phyloP scores from a whole-genome alignment of 1,140 invertebrate species.

The Prorops nasuta region DNA sequence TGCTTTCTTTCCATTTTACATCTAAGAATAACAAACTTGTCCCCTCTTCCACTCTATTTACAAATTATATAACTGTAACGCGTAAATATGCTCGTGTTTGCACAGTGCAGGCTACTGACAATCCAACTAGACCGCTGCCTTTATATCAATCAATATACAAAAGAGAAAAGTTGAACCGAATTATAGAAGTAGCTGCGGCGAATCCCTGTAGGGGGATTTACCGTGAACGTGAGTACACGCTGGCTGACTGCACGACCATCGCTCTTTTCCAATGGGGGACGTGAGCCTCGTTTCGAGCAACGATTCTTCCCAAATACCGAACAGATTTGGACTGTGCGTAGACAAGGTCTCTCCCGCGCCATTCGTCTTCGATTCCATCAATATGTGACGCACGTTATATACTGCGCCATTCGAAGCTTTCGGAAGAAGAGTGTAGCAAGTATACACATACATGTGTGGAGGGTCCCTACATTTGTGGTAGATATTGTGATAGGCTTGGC shows the following conservation, averaged over 20 bases:
- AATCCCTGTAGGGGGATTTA: conserved; percentile 27
- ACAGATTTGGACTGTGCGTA: conserved; percentile 41
- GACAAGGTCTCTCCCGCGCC: conserved; percentile 25
- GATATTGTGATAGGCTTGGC: too few species aligned
- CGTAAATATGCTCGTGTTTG: too few species aligned
- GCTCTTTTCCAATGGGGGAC: too few species aligned
- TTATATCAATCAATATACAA: conserved; percentile 22
- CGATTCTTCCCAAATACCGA: conserved; percentile 40
- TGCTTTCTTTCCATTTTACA: conserved; percentile 6
- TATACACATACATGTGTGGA: too few species aligned
- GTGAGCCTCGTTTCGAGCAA: conserved; percentile 44
- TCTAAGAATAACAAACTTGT: conserved; percentile 17
- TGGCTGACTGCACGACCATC: conserved; percentile 4
- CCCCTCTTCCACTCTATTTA: too few species aligned
- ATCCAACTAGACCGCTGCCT: too few species aligned
- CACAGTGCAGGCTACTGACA: too few species aligned
- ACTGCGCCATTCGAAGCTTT: too few species aligned
- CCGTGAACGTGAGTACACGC: conserved; percentile 36
- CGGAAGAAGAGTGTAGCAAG: too few species aligned
- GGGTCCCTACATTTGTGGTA: too few species aligned
- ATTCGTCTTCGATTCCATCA: conserved; percentile 34
- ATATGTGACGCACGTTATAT: conserved; percentile 34
- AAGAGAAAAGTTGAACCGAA: too few species aligned
- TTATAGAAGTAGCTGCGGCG: conserved; percentile 34
- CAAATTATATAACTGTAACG: too few species aligned